phyloP scores from a whole-genome alignment of 2,888 invertebrate species.

The Mystacides longicornis region DNA sequence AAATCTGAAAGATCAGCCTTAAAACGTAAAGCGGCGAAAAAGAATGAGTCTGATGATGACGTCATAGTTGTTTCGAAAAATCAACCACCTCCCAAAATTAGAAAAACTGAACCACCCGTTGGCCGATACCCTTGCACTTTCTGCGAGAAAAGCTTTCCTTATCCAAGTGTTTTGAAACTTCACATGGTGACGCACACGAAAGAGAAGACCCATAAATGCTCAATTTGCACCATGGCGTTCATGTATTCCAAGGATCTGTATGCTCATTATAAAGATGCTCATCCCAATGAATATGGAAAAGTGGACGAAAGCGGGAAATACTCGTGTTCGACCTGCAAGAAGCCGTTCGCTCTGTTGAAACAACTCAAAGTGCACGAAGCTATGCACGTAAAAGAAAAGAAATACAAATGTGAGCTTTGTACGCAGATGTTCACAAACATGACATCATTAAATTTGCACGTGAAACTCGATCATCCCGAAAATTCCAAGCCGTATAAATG shows the following conservation, averaged over 20 bases:
- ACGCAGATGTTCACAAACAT: slow-evolving; percentile 42
- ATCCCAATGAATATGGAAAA: slow-evolving; percentile 22
- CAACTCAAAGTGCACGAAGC: slow-evolving; percentile 34
- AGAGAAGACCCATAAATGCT: slow-evolving; percentile 23
- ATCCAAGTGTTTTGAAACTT: slow-evolving; percentile 36
- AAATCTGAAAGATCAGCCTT: not conserved
- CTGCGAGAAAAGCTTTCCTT: slow-evolving; percentile 36
- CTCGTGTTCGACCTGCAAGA: slow-evolving; percentile 36
- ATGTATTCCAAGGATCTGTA: slow-evolving; percentile 22
- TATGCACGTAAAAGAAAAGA: slow-evolving; percentile 33
- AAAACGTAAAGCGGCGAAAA: slow-evolving; percentile 1
- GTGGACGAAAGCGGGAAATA: slow-evolving; percentile 13
- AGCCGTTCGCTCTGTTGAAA: slow-evolving; percentile 35
- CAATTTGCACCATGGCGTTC: slow-evolving; percentile 22
- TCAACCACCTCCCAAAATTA: not conserved
- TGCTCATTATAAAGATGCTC: slow-evolving; percentile 22
- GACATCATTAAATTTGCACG: slow-evolving; percentile 44
- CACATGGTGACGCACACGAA: slow-evolving; percentile 33
- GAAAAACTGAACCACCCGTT: slow-evolving; percentile 23
- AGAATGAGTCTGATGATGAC: slow-evolving; percentile 17
- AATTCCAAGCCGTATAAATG: slow-evolving; percentile 33
- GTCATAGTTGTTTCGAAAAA: slow-evolving; percentile 15
- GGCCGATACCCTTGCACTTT: slow-evolving; percentile 34
- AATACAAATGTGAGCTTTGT: slow-evolving; percentile 40
- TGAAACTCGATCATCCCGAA: slow-evolving; percentile 38